Conservation (phyloP, 2,888 invertebrate genomes). For the Philopedon plagiatum region DNA sequence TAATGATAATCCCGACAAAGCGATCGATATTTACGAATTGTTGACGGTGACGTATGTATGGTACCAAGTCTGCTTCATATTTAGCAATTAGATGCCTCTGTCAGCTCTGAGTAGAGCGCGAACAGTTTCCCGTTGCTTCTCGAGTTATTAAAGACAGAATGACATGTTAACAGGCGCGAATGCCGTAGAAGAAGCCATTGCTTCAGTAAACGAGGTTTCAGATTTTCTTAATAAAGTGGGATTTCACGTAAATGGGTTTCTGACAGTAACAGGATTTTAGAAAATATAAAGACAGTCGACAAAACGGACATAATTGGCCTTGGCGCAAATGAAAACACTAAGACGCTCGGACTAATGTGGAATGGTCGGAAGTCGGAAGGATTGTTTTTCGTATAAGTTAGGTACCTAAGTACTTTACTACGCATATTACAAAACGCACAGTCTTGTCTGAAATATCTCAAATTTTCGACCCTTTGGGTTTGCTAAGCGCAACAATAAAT, state of each 20-base stretch:
- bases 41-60: too few species aligned
- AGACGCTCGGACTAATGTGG: slow-evolving; percentile 14
- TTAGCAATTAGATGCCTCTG: slow-evolving; percentile 19
- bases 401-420: too few species aligned
- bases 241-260: slow-evolving; percentile 46
- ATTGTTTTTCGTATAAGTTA: too few species aligned
- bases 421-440: slow-evolving; percentile 14
- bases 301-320: slow-evolving; percentile 6
- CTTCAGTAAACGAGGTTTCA: not conserved
- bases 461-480: slow-evolving; percentile 52
- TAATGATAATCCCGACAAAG: too few species aligned
- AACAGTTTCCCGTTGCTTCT: not conserved
- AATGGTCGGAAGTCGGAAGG: slow-evolving; percentile 4
- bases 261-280: slow-evolving; percentile 16
- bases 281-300: not conserved
- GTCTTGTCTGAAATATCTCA: slow-evolving; percentile 30
- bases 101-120: slow-evolving; percentile 7
- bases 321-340: slow-evolving; percentile 8
- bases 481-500: slow-evolving; percentile 49
- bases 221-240: slow-evolving; percentile 11
- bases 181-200: not conserved
- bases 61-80: too few species aligned
- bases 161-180: slow-evolving; percentile 17
- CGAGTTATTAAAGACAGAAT: slow-evolving; percentile 4
- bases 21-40: too few species aligned